Evolutionary conservation across 1,140 invertebrate genomes (phyloP).

Genomic region (Nebria ingens): DNA sequence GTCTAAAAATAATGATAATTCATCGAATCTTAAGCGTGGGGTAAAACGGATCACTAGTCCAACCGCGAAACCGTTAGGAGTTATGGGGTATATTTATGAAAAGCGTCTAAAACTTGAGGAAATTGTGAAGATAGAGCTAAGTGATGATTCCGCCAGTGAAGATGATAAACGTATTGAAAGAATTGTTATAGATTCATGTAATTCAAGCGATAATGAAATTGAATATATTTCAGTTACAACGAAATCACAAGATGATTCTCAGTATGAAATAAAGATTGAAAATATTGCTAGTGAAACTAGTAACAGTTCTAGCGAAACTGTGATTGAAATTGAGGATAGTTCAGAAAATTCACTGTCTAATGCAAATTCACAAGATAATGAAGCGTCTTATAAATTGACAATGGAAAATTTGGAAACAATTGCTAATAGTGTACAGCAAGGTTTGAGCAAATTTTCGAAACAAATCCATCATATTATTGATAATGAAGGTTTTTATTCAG

Average conservation of each 20-base stretch:
- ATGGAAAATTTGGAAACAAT: too few species aligned
- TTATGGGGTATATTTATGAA: not conserved
- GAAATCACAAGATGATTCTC: not conserved
- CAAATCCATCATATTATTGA: too few species aligned
- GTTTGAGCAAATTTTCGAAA: too few species aligned
- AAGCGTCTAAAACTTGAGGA: slow-evolving; percentile 7
- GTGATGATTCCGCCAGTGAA: too few species aligned
- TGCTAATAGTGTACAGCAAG: too few species aligned
- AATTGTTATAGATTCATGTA: not conserved
- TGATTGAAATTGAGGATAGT: too few species aligned
- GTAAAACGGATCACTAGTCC: not conserved
- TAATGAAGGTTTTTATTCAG: too few species aligned
- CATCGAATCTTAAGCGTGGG: too few species aligned
- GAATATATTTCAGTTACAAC: not conserved
- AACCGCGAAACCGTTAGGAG: not conserved
- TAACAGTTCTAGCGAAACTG: too few species aligned
- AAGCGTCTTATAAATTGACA: too few species aligned
- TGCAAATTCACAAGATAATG: too few species aligned
- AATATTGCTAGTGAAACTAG: not conserved
- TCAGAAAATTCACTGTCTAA: too few species aligned
- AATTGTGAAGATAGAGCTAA: not conserved
- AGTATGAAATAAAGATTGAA: not conserved
- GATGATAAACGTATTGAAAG: not conserved
- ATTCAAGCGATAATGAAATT: not conserved
- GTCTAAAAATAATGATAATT: not conserved